Percentiles rank a stretch among this genome's conserved stretches.
phyloP scores from a whole-genome alignment of 2,888 invertebrate species.

The Lasioglossum oenotherae region DNA sequence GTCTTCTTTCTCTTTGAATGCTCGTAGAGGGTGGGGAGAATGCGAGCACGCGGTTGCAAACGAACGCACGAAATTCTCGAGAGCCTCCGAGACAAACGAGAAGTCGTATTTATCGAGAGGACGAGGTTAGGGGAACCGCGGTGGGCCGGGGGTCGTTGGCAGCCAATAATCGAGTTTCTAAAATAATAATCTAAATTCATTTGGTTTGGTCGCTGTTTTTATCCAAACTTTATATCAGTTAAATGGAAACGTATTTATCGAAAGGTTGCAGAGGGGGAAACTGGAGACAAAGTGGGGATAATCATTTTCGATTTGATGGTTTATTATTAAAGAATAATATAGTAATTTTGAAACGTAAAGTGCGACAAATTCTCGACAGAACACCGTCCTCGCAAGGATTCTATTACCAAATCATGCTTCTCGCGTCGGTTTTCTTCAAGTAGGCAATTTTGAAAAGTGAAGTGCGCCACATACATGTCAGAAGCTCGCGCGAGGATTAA shows the following conservation, averaged over 20 bases:
- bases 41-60: neutral
- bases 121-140: neutral
- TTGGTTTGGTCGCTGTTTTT: neutral
- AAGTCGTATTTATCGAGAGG: neutral
- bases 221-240: too few relatives aligned
- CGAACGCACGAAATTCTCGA: conserved; percentile 4
- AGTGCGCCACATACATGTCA: neutral
- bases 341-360: too few relatives aligned
- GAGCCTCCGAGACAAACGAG: neutral
- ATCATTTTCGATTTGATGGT: too few relatives aligned
- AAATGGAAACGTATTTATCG: too few relatives aligned
- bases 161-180: neutral
- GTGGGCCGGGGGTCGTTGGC: neutral
- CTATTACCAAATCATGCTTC: neutral
- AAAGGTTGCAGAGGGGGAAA: too few relatives aligned
- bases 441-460: too few relatives aligned
- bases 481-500: neutral
- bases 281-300: too few relatives aligned
- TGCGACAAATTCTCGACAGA: too few relatives aligned
- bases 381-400: too few relatives aligned
- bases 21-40: neutral
- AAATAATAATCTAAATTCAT: neutral
- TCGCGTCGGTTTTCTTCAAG: neutral
- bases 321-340: too few relatives aligned
- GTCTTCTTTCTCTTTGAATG: neutral